Conservation (phyloP, 2,797 vertebrate genomes). For the Momotus momota region DNA sequence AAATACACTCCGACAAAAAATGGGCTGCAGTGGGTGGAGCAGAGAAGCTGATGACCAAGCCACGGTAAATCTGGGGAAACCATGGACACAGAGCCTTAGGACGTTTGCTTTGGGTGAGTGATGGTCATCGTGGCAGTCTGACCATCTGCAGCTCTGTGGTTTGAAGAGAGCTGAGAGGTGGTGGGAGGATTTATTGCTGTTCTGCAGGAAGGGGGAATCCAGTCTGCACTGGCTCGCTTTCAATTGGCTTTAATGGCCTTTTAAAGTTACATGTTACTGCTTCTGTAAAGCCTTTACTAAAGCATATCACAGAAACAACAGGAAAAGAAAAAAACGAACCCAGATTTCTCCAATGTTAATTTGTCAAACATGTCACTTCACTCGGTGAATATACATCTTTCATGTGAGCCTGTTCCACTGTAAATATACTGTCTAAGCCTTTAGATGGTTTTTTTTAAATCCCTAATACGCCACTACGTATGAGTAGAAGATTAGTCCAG, state of each 20-base stretch:
- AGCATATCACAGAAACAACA: not conserved
- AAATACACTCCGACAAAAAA: not conserved
- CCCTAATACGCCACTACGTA: conserved; percentile 15
- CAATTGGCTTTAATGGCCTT: not conserved
- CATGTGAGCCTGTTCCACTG: not conserved
- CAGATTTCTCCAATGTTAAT: not conserved
- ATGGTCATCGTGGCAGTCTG: not conserved
- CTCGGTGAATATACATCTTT: not conserved
- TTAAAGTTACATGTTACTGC: not conserved
- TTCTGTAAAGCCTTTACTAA: conserved; percentile 19
- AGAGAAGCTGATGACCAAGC: fast-evolving
- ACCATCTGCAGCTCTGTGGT: not conserved
- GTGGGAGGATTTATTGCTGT: conserved; percentile 25
- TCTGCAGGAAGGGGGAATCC: not conserved
- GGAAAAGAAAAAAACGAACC: not conserved
- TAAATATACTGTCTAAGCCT: conserved; percentile 18
- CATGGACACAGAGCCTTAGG: not conserved
- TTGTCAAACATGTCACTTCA: not conserved
- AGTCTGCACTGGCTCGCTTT: not conserved
- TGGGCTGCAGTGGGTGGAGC: fast-evolving
- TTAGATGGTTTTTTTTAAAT: conserved; percentile 6
- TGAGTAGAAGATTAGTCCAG: conserved; percentile 43
- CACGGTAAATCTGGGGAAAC: not conserved
- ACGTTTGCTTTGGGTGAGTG: not conserved
- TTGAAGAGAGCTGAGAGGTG: not conserved